A percentile compares a stretch with the other conserved stretches of the same genome.
These are phyloP conservation scores for Falco naumanni DNA, from an alignment of 2,797 vertebrate species.

Conservation along the genomic window DNA sequence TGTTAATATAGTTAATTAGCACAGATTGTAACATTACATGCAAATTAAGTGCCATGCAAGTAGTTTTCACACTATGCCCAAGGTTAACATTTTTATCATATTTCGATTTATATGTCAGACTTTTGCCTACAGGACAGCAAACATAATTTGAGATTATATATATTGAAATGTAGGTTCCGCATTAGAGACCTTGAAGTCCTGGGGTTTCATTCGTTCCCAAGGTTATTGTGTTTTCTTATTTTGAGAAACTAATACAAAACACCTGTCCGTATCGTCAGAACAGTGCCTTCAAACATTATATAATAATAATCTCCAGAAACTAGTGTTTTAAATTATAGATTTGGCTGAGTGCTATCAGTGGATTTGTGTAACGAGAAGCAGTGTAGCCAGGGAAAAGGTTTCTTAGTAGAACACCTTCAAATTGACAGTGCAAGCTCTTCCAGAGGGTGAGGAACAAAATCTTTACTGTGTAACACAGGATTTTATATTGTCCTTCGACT, in stretches of 20 bases:
- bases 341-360: not conserved
- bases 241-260: not conserved
- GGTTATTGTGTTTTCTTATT: not conserved
- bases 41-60: not conserved
- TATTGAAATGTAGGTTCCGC: not conserved
- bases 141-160: not conserved
- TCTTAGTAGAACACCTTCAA: not conserved
- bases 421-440: not conserved
- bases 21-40: not conserved
- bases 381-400: not conserved
- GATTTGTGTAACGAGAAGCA: not conserved
- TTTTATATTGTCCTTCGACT: not conserved
- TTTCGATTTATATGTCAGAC: not conserved
- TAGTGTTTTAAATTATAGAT: not conserved
- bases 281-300: not conserved
- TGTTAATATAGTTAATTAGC: not conserved
- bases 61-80: not conserved
- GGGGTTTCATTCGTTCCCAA: not conserved
- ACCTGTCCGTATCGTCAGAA: not conserved
- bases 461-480: not conserved
- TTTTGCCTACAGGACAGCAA: not conserved
- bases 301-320: not conserved
- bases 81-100: not conserved
- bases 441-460: not conserved
- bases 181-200: not conserved